Conservation (phyloP, 2,113 vertebrate species). For the Heloderma charlesbogerti region DNA sequence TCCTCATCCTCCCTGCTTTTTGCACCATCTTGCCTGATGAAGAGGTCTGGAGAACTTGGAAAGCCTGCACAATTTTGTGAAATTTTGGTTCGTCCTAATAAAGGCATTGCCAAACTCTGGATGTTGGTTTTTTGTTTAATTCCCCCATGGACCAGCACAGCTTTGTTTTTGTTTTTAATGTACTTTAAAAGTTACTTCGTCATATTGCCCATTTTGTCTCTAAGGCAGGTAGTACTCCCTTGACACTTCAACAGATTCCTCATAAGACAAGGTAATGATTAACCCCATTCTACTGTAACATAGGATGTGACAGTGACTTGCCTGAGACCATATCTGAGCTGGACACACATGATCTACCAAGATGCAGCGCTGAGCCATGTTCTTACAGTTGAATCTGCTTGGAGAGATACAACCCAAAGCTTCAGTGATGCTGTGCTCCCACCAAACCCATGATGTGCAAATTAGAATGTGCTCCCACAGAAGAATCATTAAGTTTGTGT, state of each 20-base stretch:
- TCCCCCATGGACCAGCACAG: too few relatives aligned
- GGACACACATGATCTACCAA: neutral
- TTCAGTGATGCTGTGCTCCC: constrained; percentile 31
- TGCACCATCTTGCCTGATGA: too few relatives aligned
- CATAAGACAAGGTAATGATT: neutral
- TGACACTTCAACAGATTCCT: neutral
- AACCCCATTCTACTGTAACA: neutral
- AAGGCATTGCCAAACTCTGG: too few relatives aligned
- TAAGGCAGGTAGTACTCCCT: neutral
- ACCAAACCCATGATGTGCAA: constrained; percentile 63
- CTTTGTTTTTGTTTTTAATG: neutral
- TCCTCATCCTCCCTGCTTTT: too few relatives aligned
- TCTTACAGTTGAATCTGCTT: constrained; percentile 8
- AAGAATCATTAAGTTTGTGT: constrained; percentile 68
- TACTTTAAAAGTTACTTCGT: neutral
- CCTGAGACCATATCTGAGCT: neutral
- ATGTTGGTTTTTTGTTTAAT: too few relatives aligned
- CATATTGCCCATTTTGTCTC: neutral
- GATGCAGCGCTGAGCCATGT: neutral
- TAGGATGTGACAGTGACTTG: neutral
- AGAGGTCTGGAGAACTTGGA: too few relatives aligned
- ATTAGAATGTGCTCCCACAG: constrained; percentile 65
- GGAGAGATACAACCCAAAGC: neutral
- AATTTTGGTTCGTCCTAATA: too few relatives aligned
- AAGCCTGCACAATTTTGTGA: too few relatives aligned